These are phyloP conservation scores for Phthorimaea operculella DNA, from an alignment of 1,140 invertebrate species.

Conservation along the genomic window DNA sequence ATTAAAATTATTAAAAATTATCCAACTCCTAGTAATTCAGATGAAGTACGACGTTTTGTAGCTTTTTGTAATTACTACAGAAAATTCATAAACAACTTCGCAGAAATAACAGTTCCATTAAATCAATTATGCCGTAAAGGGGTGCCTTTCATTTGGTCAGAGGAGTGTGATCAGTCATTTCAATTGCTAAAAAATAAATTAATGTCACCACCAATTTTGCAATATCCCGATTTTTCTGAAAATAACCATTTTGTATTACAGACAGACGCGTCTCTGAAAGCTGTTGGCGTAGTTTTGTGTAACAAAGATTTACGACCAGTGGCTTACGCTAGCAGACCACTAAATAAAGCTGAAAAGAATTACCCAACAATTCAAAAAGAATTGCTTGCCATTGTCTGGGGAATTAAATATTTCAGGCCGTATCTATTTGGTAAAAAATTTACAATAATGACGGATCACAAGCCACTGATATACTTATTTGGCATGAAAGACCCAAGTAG, in stretches of 20 bases:
- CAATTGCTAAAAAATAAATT: not conserved
- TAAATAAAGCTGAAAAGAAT: conserved; percentile 4
- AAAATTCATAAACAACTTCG: conserved; percentile 45
- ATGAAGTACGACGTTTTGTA: not conserved
- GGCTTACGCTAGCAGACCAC: not conserved
- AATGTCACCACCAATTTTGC: not conserved
- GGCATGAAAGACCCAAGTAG: conserved; percentile 4
- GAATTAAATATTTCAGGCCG: conserved; percentile 5
- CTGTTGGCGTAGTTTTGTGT: not conserved
- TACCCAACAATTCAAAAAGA: conserved; percentile 3
- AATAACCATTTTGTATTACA: not conserved
- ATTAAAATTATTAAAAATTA: conserved; percentile 31
- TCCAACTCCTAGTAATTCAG: conserved; percentile 35
- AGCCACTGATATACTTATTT: not conserved
- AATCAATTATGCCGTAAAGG: not conserved
- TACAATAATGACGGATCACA: not conserved
- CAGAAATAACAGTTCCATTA: conserved; percentile 25
- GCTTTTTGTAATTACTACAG: conserved; percentile 41
- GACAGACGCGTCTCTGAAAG: not conserved
- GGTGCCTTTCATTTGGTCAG: not conserved
- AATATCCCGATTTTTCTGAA: not conserved
- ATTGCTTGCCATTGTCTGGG: not conserved
- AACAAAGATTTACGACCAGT: conserved; percentile 1
- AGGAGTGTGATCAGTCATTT: not conserved
- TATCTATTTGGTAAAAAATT: conserved; percentile 1